Conservation (phyloP, 2,113 vertebrate species). For the Gopherus evgoodei region DNA sequence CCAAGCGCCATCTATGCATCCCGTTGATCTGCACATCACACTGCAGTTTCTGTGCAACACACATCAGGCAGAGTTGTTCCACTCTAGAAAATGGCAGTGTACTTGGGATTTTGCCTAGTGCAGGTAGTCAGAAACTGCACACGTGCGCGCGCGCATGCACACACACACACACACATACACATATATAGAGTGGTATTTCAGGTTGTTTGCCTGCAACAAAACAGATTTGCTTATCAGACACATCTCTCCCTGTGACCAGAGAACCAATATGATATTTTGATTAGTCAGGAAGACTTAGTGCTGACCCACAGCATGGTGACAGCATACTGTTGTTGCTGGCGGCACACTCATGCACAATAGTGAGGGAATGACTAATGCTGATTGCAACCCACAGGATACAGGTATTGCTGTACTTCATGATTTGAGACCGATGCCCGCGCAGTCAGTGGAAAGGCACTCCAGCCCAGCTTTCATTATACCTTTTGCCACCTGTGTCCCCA, state of each 20-base stretch:
- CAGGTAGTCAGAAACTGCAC: not conserved
- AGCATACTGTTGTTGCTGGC: not conserved
- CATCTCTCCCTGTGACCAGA: not conserved
- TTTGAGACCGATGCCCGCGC: not conserved
- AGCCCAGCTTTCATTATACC: accelerated
- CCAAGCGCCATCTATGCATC: not conserved
- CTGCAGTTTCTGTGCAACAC: not conserved
- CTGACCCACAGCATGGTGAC: not conserved
- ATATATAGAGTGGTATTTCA: too few relatives aligned
- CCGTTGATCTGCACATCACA: not conserved
- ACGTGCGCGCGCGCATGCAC: accelerated
- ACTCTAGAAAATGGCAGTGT: not conserved
- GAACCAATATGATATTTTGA: not conserved
- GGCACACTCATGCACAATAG: not conserved
- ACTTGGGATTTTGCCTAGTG: not conserved
- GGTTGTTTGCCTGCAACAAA: not conserved
- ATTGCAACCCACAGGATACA: not conserved
- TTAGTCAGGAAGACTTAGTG: not conserved
- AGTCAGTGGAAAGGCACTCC: not conserved
- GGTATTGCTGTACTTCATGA: not conserved
- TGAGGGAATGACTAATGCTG: not conserved
- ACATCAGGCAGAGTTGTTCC: not conserved
- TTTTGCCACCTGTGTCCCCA: not conserved
- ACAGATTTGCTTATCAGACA: not conserved
- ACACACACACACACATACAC: not conserved